A percentile compares a stretch with the other conserved stretches of the same genome.
Conservation (phyloP, 2,888 invertebrate species). For the Epirrita christyi region DNA sequence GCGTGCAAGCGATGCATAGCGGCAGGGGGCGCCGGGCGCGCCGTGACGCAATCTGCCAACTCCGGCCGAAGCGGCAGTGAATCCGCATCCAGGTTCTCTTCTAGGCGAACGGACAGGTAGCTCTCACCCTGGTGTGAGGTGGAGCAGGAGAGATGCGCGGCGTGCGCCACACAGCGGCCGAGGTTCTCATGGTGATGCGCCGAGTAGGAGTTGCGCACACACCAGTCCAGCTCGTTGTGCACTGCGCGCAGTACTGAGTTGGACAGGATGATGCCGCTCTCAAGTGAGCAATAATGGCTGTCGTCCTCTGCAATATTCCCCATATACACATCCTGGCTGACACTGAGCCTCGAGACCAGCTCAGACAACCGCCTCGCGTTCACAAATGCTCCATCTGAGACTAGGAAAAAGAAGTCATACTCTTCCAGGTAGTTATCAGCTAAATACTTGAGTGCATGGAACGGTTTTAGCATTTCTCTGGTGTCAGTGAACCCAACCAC, state of each 20-base stretch:
- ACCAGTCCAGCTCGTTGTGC: conserved; percentile 93
- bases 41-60: conserved; percentile 84
- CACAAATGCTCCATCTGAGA: conserved; percentile 93
- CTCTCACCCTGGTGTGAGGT: conserved; percentile 75
- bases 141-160: conserved; percentile 87
- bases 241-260: conserved; percentile 93
- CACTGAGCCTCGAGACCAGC: conserved; percentile 91
- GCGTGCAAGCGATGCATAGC: conserved; percentile 89
- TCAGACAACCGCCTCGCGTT: conserved; percentile 90
- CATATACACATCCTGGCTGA: conserved; percentile 93
- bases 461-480: conserved; percentile 89
- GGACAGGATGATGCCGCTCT: conserved; percentile 94
- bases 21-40: conserved; percentile 87
- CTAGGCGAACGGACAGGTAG: conserved; percentile 14
- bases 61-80: conserved; percentile 52
- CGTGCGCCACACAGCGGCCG: conserved; percentile 93
- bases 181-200: conserved; percentile 93
- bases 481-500: conserved; percentile 95
- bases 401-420: conserved; percentile 96
- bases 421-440: conserved; percentile 94
- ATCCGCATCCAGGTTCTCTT: conserved; percentile 30
- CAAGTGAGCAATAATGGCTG: conserved; percentile 88
- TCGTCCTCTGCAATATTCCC: conserved; percentile 87
- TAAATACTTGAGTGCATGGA: conserved; percentile 95
- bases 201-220: conserved; percentile 93